A percentile compares a stretch with the other conserved stretches of the same genome.
Conservation (phyloP, 2,888 invertebrate species). For the Phaedon cochleariae region DNA sequence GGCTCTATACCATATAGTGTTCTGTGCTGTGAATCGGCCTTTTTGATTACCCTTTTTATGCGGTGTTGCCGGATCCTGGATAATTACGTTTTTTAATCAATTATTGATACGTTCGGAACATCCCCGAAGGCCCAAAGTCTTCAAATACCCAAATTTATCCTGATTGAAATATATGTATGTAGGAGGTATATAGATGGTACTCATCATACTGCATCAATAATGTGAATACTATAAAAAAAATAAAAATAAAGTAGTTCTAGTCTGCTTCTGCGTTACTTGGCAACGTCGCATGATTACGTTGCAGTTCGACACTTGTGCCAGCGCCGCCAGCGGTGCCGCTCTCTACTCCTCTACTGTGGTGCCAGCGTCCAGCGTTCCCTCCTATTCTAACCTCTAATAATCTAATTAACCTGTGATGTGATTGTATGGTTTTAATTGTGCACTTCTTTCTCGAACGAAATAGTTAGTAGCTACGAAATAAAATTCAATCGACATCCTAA, state of each 20-base stretch:
- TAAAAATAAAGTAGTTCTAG: conserved; percentile 7
- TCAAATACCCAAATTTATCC: not conserved
- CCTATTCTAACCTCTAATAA: conserved; percentile 3
- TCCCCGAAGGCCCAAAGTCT: not conserved
- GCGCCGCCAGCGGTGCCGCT: too few relatives aligned
- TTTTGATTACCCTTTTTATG: too few relatives aligned
- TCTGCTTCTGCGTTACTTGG: too few relatives aligned
- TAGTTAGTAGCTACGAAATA: not conserved
- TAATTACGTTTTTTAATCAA: not conserved
- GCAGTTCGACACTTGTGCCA: conserved; percentile 6
- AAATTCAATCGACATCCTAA: not conserved
- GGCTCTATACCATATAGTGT: too few relatives aligned
- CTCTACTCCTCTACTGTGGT: too few relatives aligned
- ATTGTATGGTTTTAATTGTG: not conserved
- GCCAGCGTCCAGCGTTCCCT: conserved; percentile 3
- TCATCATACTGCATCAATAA: conserved; percentile 7
- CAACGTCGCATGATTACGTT: too few relatives aligned
- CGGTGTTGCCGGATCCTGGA: not conserved
- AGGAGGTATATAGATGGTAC: not conserved
- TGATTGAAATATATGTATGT: not conserved
- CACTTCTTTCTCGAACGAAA: not conserved
- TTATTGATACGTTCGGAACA: conserved; percentile 10
- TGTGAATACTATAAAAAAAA: not conserved
- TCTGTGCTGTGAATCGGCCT: too few relatives aligned
- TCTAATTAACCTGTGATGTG: not conserved